Evolutionary conservation across 2,797 vertebrate species (phyloP), one percentile per base, ranked within the genome.

Genomic region (Rhinogobio ventralis): DNA sequence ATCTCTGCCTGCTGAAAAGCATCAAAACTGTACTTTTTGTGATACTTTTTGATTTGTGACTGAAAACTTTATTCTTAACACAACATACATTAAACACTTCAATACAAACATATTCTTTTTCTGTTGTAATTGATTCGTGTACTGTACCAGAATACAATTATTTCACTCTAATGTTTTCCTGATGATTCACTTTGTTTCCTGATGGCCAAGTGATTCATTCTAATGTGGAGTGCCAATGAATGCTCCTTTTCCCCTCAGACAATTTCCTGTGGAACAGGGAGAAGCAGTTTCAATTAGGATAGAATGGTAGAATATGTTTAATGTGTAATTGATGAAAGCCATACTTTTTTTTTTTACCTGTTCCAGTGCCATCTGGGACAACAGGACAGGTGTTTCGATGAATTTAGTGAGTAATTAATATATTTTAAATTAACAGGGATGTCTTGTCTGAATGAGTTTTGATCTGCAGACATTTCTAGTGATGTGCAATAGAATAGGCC

Each of bases 261-360:
- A 46, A 45, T 45, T 60, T 84, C 74, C 74, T 71, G 82, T 69
- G 53, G 66, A 78, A 55, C 73, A 83, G 49, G n/a, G 19, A 77
- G n/a, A 77, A 45, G 36, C 36, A 17, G 62, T 55, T 77, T 75
- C 25, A 75, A 66, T 83, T 74, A 82, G 72, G 62, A 33, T 25
- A 49, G 42, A 74, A 57, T 53, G 15, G 53, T 42, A 66, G 72
- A 75, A 53, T 82, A 66, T 83, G 57, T 53, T 83, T 49, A 30
- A 79, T 66, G n/a, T 67, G 33, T 49, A 42, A 53, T 51, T 75
- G 45, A 75, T 83, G 25, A 68, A 57, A 81, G 23, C 30, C 17
- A n/a, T 71, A 23, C 14, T 60, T 8, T 60, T 62, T 15, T 23
- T 33, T 76, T 76, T 77, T 25, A 64, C 20, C 17, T 0, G 2